A percentile compares a stretch with the other conserved stretches of the same genome.
Conservation (phyloP, 2,797 vertebrate genomes). For the Onychomys arenicola region DNA sequence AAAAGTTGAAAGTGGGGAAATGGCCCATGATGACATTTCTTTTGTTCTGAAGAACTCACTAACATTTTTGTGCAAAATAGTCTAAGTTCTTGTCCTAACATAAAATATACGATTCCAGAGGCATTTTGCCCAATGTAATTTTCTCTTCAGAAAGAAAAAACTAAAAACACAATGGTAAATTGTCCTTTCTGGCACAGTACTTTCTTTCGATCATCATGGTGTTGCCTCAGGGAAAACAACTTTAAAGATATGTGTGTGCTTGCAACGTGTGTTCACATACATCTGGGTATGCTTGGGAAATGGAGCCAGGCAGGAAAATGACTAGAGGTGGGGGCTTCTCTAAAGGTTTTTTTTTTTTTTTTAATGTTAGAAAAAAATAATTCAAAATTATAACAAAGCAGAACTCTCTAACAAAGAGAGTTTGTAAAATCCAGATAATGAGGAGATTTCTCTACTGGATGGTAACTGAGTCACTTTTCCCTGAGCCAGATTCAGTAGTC, state of each 20-base stretch:
- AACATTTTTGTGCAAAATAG: constrained; percentile 74
- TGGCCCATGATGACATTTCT: constrained; percentile 70
- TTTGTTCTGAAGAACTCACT: constrained; percentile 72
- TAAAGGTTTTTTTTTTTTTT: background rate
- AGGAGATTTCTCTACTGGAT: background rate
- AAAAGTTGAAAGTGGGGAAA: constrained; percentile 58
- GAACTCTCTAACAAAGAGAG: background rate
- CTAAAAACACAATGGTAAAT: constrained; percentile 62
- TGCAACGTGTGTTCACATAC: constrained; percentile 65
- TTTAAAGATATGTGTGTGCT: constrained; percentile 69
- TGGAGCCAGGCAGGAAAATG: constrained; percentile 62
- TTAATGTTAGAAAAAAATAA: background rate
- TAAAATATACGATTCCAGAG: constrained; percentile 72
- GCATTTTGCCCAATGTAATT: constrained; percentile 80
- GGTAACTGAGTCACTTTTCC: background rate
- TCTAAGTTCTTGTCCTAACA: constrained; percentile 79
- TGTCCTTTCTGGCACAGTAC: constrained; percentile 76
- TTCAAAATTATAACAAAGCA: constrained; percentile 21
- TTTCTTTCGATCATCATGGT: constrained; percentile 72
- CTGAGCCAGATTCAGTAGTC: background rate
- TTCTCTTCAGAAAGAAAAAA: constrained; percentile 77
- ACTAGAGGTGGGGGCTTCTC: background rate
- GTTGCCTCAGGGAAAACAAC: constrained; percentile 61
- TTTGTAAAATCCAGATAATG: background rate
- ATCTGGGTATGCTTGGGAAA: constrained; percentile 70